These are phyloP conservation scores for Samia ricini DNA, from an alignment of 1,140 invertebrate species.

Conservation along the genomic window DNA sequence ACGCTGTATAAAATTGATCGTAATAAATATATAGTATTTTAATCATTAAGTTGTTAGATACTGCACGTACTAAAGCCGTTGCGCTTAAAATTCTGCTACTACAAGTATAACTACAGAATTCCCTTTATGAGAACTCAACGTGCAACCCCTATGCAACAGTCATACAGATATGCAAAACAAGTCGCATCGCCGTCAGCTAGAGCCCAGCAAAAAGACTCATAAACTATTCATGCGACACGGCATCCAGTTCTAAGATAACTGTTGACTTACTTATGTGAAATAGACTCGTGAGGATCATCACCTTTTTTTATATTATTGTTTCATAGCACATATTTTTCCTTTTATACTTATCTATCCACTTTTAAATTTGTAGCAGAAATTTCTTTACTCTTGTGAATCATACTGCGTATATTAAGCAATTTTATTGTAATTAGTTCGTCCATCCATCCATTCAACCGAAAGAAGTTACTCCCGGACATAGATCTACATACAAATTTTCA, in stretches of 20 bases:
- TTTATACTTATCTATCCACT: background rate
- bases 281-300: slow-evolving; percentile 19
- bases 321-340: background rate
- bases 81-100: background rate
- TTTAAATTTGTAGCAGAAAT: no score
- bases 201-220: slow-evolving; percentile 34
- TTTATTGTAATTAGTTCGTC: no score
- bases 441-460: no score
- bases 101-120: background rate
- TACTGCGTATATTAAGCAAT: no score
- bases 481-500: no score
- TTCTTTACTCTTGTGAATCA: no score
- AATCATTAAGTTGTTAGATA: no score
- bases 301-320: background rate
- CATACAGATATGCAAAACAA: slow-evolving; percentile 34
- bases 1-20: no score
- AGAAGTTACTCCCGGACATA: no score
- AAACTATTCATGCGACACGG: slow-evolving; percentile 45
- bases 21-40: no score
- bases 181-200: slow-evolving; percentile 18
- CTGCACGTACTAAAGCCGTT: background rate
- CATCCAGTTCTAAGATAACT: slow-evolving; percentile 54
- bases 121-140: slow-evolving; percentile 11
- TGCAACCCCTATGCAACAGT: background rate
- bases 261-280: slow-evolving; percentile 46